Conservation (phyloP, 1,140 invertebrate genomes). For the Muscidifurax raptorellus region DNA sequence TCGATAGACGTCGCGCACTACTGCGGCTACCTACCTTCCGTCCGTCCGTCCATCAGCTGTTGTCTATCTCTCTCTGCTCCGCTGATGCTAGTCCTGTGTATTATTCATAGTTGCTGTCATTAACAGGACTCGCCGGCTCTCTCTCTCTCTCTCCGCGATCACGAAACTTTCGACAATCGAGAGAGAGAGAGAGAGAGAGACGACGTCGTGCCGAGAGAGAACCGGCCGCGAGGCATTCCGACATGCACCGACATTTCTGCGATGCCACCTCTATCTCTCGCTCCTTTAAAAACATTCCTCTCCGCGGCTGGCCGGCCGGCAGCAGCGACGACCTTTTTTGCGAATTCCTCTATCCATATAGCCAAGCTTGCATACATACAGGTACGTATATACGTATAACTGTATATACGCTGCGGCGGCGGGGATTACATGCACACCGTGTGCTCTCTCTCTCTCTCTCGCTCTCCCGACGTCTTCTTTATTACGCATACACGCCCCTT, state of each 20-base stretch:
- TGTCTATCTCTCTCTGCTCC: background rate
- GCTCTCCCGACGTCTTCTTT: background rate
- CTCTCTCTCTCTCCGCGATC: background rate
- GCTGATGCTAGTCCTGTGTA: background rate
- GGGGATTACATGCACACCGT: background rate
- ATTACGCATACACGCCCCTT: background rate
- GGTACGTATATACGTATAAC: background rate
- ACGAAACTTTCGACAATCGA: background rate
- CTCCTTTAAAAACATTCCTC: slow-evolving; percentile 1
- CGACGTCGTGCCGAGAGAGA: background rate
- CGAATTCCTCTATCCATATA: slow-evolving; percentile 1
- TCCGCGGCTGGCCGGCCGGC: background rate
- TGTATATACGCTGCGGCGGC: background rate
- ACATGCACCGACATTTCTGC: background rate
- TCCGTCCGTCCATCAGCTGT: background rate
- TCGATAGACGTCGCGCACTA: background rate
- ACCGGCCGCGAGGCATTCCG: background rate
- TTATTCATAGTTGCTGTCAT: background rate
- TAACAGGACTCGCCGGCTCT: background rate
- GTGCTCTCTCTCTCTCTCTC: background rate
- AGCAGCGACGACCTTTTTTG: background rate
- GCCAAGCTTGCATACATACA: background rate
- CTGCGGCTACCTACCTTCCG: background rate
- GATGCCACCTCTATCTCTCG: background rate
- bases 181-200: background rate